phyloP scores from a whole-genome alignment of 1,140 invertebrate genomes.

The Brachystomella parvula region DNA sequence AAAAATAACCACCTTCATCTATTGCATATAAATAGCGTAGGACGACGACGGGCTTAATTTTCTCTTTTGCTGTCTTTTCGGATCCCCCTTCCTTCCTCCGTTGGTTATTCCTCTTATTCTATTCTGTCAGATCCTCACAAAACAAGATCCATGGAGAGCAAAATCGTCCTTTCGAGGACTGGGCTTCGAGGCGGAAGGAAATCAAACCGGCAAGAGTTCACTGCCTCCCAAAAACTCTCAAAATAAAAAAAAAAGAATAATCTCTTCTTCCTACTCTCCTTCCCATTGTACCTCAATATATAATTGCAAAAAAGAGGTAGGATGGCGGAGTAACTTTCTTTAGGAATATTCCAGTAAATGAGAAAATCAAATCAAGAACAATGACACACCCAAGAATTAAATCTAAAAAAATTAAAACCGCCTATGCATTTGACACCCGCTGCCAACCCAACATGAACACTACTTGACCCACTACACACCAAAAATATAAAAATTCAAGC shows the following conservation, averaged over 20 bases:
- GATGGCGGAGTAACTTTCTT: not conserved
- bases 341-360: not conserved
- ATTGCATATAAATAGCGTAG: too few species aligned
- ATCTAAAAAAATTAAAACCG: too few species aligned
- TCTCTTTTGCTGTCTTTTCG: too few species aligned
- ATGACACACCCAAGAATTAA: not conserved
- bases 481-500: too few species aligned
- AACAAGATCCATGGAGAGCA: slow-evolving; percentile 34
- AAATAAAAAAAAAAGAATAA: slow-evolving; percentile 6
- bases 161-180: slow-evolving; percentile 20
- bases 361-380: slow-evolving; percentile 23
- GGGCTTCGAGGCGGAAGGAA: slow-evolving; percentile 22
- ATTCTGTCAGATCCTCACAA: slow-evolving; percentile 15
- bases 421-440: too few species aligned
- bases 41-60: too few species aligned
- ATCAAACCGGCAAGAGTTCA: slow-evolving; percentile 13
- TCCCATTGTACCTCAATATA: too few species aligned
- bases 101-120: too few species aligned
- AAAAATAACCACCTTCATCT: too few species aligned
- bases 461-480: too few species aligned
- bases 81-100: too few species aligned
- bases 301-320: not conserved
- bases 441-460: too few species aligned
- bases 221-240: slow-evolving; percentile 21
- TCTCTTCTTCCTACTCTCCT: slow-evolving; percentile 10